These are phyloP conservation scores for Neoaliturus tenellus DNA, from an alignment of 2,888 invertebrate species.

Conservation along the genomic window DNA sequence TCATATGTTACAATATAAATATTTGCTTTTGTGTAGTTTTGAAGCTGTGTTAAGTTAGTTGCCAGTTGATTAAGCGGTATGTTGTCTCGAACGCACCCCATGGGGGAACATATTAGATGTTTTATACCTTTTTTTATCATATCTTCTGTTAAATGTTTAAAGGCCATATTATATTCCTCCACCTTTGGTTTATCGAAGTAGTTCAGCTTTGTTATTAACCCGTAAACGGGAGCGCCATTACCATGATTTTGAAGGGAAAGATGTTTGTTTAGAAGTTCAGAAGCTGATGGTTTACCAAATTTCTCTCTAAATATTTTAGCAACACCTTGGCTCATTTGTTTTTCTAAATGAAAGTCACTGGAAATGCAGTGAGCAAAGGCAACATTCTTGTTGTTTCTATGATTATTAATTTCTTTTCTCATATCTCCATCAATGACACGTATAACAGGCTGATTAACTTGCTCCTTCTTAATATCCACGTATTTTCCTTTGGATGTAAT, in stretches of 20 bases:
- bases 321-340: not conserved
- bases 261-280: not conserved
- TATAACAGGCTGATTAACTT: not conserved
- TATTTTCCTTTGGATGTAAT: no score
- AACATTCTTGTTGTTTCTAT: not conserved
- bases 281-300: not conserved
- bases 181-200: not conserved
- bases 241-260: not conserved
- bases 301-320: not conserved
- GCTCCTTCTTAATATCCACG: not conserved
- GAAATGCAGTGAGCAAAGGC: conserved; percentile 2
- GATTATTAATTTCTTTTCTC: not conserved
- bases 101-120: not conserved
- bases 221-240: not conserved
- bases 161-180: not conserved
- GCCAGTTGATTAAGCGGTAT: no score
- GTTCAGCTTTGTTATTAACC: not conserved
- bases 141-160: not conserved
- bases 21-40: no score
- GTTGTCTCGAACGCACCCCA: not conserved
- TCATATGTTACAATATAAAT: no score
- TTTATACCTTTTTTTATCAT: not conserved
- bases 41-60: no score
- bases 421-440: not conserved
- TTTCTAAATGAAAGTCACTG: not conserved